These are phyloP conservation scores for Schizopygopsis pylzovi DNA, from an alignment of 2,797 vertebrate species.

Conservation along the genomic window DNA sequence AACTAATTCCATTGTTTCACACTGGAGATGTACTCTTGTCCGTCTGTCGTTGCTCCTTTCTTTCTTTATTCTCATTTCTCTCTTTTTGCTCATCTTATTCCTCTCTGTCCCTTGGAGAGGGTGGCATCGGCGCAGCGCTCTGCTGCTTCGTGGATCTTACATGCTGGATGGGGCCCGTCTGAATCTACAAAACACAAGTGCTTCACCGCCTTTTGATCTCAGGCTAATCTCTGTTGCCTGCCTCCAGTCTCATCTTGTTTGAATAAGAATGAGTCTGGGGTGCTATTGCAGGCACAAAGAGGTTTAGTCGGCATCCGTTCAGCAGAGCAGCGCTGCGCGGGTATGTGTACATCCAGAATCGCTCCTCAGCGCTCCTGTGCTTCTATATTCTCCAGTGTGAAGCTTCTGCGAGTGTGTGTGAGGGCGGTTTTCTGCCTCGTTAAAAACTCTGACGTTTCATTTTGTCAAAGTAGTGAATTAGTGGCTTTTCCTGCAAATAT, in stretches of 20 bases:
- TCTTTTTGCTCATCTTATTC: slow-evolving; percentile 56
- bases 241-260: slow-evolving; percentile 82
- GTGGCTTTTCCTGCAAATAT: slow-evolving; percentile 43
- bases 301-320: slow-evolving; percentile 74
- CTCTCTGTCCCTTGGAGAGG: slow-evolving; percentile 66
- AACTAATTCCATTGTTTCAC: slow-evolving; percentile 55
- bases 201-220: slow-evolving; percentile 80
- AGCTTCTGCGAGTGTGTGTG: slow-evolving; percentile 33
- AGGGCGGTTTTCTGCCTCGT: slow-evolving; percentile 28
- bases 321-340: slow-evolving; percentile 62
- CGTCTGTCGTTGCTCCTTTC: slow-evolving; percentile 18
- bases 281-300: slow-evolving; percentile 80
- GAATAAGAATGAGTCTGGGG: slow-evolving; percentile 80
- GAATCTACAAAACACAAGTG: slow-evolving; percentile 79
- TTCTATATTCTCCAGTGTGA: slow-evolving; percentile 41
- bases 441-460: slow-evolving; percentile 41
- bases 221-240: slow-evolving; percentile 82
- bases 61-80: slow-evolving; percentile 64
- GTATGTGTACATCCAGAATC: slow-evolving; percentile 16
- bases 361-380: slow-evolving; percentile 22
- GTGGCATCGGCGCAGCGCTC: slow-evolving; percentile 70
- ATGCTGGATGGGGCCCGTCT: slow-evolving; percentile 66
- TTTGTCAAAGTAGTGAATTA: slow-evolving; percentile 43
- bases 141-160: slow-evolving; percentile 66
- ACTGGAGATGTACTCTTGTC: slow-evolving; percentile 37